Evolutionary conservation across 2,888 invertebrate genomes (phyloP), one percentile per base, ranked within the genome.

Genomic region (Steinernema hermaphroditum): DNA sequence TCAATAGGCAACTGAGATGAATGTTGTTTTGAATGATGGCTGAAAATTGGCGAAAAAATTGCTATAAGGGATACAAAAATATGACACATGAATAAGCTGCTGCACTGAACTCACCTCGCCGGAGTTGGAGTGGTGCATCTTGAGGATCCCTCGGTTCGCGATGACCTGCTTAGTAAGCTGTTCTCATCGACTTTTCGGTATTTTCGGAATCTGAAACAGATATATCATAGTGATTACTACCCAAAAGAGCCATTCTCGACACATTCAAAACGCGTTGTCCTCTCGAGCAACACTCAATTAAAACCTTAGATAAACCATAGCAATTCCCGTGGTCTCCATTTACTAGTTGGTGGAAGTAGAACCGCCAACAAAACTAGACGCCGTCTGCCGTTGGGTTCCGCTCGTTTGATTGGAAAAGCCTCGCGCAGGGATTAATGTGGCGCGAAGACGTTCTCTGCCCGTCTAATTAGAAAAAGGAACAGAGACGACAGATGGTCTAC

Each of bases 91-190:
- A n/a, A n/a, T n/a, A n/a, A n/a, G n/a, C n/a, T n/a, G n/a, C n/a
- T n/a, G n/a, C n/a, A n/a, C n/a, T n/a, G 9, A 16, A 46, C 46
- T 46, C 2, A 46, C 46, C 46, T 46, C 46, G 46, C n/a, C n/a
- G n/a, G 46, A 46, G 46, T 46, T 46, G 46, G 46, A 46, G 46
- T 19, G n/a, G 46, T 46, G 46, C 46, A 46, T 46, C n/a, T 6
- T 46, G 46, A 46, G n/a, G n/a, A n/a, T 46, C 46, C 19, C 9
- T 19, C 19, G 19, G n/a, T 46, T 16, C 46, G 37, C 46, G 46
- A 2, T 46, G 46, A 46, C 46, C n/a, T n/a, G 46, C 4, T 46
- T 46, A 46, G 46, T 16, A 46, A 46, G 19, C 46, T 46, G 4
- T 46, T 6, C 2, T 16, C 46, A 46, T 46, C 46, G 46, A 46